phyloP scores from a whole-genome alignment of 2,113 vertebrate genomes.

The Nyctereutes procyonoides region DNA sequence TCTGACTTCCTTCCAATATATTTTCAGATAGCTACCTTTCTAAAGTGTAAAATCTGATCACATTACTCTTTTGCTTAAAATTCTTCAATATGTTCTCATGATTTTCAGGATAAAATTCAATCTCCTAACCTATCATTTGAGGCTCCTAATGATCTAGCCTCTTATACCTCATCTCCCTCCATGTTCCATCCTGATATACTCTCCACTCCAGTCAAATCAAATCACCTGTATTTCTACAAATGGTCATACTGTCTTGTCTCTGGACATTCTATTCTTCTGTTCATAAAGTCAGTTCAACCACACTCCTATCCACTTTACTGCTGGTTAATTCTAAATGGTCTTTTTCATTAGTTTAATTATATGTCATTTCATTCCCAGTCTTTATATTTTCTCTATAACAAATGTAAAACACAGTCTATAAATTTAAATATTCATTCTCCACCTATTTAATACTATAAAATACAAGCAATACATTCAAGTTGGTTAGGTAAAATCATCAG shows the following conservation, averaged over 20 bases:
- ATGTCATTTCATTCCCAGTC: conserved; percentile 26
- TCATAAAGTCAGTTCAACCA: neutral
- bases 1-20: neutral
- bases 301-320: neutral
- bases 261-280: conserved; percentile 31
- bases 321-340: conserved; percentile 18
- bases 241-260: neutral
- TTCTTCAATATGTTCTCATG: conserved; percentile 28
- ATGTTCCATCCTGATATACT: neutral
- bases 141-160: neutral
- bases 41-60: neutral
- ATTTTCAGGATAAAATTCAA: conserved; percentile 42
- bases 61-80: conserved; percentile 40
- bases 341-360: conserved; percentile 43
- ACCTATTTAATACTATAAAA: conserved; percentile 44
- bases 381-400: conserved; percentile 55
- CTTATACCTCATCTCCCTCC: neutral
- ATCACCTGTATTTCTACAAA: conserved; percentile 29
- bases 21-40: conserved; percentile 32
- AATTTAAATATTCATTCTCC: conserved; percentile 56
- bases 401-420: conserved; percentile 22
- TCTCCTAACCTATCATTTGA: neutral
- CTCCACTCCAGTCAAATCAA: neutral
- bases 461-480: neutral
- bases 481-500: conserved; percentile 47